Base-by-base conservation (phyloP, 92 coral and sea anemone species). In the Montipora capitata region DNA sequence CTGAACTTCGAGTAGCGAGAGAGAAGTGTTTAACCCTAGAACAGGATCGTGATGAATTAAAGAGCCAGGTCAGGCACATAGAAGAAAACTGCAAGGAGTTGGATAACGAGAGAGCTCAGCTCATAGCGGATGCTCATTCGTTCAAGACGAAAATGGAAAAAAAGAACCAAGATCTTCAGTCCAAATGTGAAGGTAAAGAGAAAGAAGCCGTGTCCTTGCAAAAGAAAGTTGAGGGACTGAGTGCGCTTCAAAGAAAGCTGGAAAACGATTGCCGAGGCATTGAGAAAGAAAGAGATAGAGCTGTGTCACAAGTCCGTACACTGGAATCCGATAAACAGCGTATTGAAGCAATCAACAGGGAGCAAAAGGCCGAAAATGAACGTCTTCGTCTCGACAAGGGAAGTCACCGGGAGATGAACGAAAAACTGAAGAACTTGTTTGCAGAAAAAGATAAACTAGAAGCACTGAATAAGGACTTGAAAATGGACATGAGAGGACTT, bases 81-180 rank as follows among this genome's bases (percentile, higher is more conserved):
- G 86, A 70, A 12, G 80, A 78, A 14, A 80, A 66, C 6, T 56
- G 84, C 13, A 88, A 75, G 76, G 85, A 76, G 41, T 7, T 86
- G 57, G 94, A 88, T 13, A 90, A 88, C 49, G 96, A 91, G 38
- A 85, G 77, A 80, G 85, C 43, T 2, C 64, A 79, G 27, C 89
- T 91, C 42, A 92, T 93, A 45, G 92, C 85, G 52, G 96, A 94
- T 67, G 90, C 91, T 45, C 89, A 88, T 68, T 67, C 89, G 41
- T 94, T 88, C 77, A 95, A 93, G 54, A 67, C 82, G 72, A 93
- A 93, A 71, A 80, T 93, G 64, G 94, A 91, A 7, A 77, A 69
- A 56, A 85, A 90, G 59, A 91, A 88, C 52, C 81, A 86, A 51
- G 96, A 93, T 48, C 89, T 95, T 51, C 51, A 68, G 20, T 88